phyloP scores from a whole-genome alignment of 2,888 invertebrate genomes.

The Hirudinaria manillensis region DNA sequence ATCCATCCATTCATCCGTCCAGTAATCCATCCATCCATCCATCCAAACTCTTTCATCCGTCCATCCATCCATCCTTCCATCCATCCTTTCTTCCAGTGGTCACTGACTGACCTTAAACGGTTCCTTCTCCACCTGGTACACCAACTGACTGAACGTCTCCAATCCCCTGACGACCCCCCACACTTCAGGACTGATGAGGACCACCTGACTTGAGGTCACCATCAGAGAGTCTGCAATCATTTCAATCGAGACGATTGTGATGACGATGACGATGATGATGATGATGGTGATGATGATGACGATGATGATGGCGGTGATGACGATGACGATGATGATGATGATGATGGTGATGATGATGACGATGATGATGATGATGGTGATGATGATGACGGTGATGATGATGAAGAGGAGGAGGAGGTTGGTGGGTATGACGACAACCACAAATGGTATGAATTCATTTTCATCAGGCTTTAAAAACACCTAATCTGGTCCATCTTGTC shows the following conservation, averaged over 20 bases:
- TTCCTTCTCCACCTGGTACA: constrained; percentile 55
- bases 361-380: background rate
- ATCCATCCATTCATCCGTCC: too few species aligned
- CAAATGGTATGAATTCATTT: too few species aligned
- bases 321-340: too few species aligned
- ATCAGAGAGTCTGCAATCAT: constrained; percentile 38
- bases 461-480: too few species aligned
- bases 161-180: constrained; percentile 57
- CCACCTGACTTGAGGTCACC: constrained; percentile 34
- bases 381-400: too few species aligned
- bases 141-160: constrained; percentile 70
- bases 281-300: too few species aligned
- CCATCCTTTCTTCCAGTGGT: background rate
- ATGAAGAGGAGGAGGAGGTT: too few species aligned
- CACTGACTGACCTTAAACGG: constrained; percentile 43
- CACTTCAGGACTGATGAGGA: constrained; percentile 46
- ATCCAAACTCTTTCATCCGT: background rate
- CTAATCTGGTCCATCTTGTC: too few species aligned
- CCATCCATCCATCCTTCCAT: background rate
- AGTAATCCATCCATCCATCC: too few species aligned
- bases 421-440: too few species aligned
- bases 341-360: background rate
- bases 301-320: too few species aligned
- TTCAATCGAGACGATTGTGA: too few species aligned
- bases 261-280: background rate